Percentiles rank a stretch among this genome's conserved stretches.
These are phyloP conservation scores for Microtus ochrogaster DNA, from an alignment of 2,113 vertebrate genomes.

Conservation along the genomic window DNA sequence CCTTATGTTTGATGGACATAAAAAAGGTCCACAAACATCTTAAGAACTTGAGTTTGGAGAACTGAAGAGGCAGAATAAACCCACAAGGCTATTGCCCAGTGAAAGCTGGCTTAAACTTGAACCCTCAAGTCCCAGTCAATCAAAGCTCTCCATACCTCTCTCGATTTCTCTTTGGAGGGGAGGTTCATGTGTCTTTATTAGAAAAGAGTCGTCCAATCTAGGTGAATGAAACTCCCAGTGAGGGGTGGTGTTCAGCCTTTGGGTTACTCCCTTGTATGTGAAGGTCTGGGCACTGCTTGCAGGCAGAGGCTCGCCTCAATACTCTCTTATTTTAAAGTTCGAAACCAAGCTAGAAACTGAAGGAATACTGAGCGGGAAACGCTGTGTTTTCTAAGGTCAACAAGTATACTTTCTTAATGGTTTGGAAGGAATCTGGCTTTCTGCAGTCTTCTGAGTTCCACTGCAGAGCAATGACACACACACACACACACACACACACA, in stretches of 20 bases:
- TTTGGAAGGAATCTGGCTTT: background rate
- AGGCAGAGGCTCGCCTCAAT: background rate
- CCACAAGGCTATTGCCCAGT: background rate
- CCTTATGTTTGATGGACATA: background rate
- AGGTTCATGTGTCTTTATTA: background rate
- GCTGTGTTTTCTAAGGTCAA: background rate
- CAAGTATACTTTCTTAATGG: background rate
- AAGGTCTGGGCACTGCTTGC: background rate
- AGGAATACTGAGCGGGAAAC: background rate
- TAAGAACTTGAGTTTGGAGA: background rate
- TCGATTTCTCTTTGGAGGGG: background rate
- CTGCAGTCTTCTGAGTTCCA: background rate
- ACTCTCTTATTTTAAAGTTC: conserved; percentile 20
- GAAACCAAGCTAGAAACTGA: background rate
- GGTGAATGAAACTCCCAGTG: background rate
- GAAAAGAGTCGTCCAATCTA: background rate
- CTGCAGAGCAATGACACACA: background rate
- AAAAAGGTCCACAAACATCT: background rate
- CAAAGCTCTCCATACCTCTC: background rate
- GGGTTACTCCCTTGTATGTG: background rate
- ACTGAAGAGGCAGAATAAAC: background rate
- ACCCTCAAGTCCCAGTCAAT: background rate
- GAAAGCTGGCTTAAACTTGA: background rate
- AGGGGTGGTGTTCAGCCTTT: background rate
- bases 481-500: background rate